Conservation (phyloP, 2,797 vertebrate species). For the Siniperca scherzeri region DNA sequence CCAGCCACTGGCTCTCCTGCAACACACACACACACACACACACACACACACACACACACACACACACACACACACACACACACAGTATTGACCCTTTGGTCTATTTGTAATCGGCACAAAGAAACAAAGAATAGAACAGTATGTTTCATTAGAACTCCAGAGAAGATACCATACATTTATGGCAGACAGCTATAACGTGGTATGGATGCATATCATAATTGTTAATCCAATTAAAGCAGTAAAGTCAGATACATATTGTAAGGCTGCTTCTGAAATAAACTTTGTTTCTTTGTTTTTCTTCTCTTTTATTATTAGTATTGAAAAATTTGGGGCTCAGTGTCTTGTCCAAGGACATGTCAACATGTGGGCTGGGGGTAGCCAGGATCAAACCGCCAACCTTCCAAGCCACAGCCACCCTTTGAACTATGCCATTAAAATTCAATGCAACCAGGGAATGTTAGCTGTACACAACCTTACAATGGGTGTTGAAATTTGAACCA, state of each 20-base stretch:
- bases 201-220: not conserved
- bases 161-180: not conserved
- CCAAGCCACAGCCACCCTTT: too few relatives aligned
- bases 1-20: conserved; percentile 99
- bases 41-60: conserved; percentile 37
- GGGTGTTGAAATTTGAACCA: too few relatives aligned
- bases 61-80: conserved; percentile 32
- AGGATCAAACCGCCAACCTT: too few relatives aligned
- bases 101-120: not conserved
- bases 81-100: not conserved
- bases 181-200: not conserved
- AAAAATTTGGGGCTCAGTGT: not conserved
- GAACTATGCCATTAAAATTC: not conserved
- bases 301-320: not conserved
- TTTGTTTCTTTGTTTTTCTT: not conserved
- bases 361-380: too few relatives aligned
- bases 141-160: not conserved
- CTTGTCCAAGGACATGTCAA: too few relatives aligned
- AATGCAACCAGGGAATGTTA: too few relatives aligned
- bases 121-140: not conserved
- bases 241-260: not conserved
- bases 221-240: not conserved
- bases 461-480: too few relatives aligned
- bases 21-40: conserved; percentile 65
- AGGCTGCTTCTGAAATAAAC: too few relatives aligned